A percentile compares a stretch with the other conserved stretches of the same genome.
phyloP scores from a whole-genome alignment of 2,113 vertebrate genomes.

The Etheostoma spectabile region DNA sequence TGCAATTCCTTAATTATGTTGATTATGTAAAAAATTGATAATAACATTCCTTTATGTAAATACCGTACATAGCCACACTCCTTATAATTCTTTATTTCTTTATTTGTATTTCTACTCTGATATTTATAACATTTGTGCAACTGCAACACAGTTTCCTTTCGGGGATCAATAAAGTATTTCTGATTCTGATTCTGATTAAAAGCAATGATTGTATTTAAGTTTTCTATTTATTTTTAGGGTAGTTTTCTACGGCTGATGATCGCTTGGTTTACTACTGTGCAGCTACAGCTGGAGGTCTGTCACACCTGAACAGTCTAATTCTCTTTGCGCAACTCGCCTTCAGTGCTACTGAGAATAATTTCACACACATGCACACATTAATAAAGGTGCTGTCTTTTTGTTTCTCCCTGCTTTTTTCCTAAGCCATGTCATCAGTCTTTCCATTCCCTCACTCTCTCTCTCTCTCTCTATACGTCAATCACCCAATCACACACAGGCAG shows the following conservation, averaged over 20 bases:
- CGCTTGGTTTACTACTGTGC: neutral
- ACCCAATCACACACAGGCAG: slow-evolving; percentile 34
- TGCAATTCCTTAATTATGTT: too few species aligned
- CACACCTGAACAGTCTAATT: slow-evolving; percentile 43
- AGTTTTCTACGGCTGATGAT: neutral
- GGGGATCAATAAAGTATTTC: too few species aligned
- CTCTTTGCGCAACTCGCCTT: slow-evolving; percentile 27
- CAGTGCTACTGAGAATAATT: slow-evolving; percentile 64
- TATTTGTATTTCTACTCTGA: too few species aligned
- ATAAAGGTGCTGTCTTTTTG: slow-evolving; percentile 12
- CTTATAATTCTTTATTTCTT: too few species aligned
- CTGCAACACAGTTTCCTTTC: too few species aligned
- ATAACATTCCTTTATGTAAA: too few species aligned
- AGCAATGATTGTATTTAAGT: neutral
- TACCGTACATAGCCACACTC: too few species aligned
- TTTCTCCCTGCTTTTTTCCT: slow-evolving; percentile 4
- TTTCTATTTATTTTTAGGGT: neutral
- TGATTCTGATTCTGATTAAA: too few species aligned
- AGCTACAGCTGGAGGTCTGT: neutral
- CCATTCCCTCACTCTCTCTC: slow-evolving; percentile 4
- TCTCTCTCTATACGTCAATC: slow-evolving; percentile 36
- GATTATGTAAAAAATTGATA: too few species aligned
- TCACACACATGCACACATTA: slow-evolving; percentile 17
- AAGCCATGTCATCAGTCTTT: slow-evolving; percentile 11
- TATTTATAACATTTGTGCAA: too few species aligned